Conservation (phyloP, 2,888 invertebrate species). For the Hypolimnas misippus region DNA sequence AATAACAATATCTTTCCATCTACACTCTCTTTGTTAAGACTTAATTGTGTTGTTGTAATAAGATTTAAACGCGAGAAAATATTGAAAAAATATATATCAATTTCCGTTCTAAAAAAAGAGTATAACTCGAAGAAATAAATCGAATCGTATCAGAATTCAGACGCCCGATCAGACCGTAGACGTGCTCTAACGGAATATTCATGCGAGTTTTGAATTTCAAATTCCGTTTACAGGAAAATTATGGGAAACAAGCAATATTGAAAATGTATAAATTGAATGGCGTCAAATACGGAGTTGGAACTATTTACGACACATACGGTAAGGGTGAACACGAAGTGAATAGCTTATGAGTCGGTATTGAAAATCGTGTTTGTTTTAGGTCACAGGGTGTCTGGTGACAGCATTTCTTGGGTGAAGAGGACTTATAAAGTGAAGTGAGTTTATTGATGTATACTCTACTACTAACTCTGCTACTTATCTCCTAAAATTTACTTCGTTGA, state of each 20-base stretch:
- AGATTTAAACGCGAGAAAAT: background rate
- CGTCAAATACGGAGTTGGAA: conserved; percentile 63
- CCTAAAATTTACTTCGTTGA: too few relatives aligned
- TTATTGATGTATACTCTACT: background rate
- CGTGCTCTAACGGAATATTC: conserved; percentile 49
- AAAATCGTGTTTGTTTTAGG: conserved; percentile 49
- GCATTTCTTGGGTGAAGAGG: conserved; percentile 70
- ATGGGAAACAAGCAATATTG: conserved; percentile 67
- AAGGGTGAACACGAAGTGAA: conserved; percentile 20
- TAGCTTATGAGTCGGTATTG: background rate
- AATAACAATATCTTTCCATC: too few relatives aligned
- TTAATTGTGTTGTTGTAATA: background rate
- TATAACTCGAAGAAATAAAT: conserved; percentile 31
- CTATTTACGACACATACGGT: conserved; percentile 59
- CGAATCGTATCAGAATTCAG: conserved; percentile 39
- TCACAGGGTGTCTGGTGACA: conserved; percentile 64
- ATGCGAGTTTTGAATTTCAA: conserved; percentile 51
- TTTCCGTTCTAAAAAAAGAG: conserved; percentile 23
- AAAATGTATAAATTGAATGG: conserved; percentile 57
- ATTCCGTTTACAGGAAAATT: conserved; percentile 68
- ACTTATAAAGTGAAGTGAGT: conserved; percentile 58
- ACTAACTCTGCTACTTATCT: too few relatives aligned
- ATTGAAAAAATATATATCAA: conserved; percentile 15
- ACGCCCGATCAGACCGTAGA: conserved; percentile 37
- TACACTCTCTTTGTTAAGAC: background rate